Base-by-base conservation (phyloP, 2,113 vertebrate genomes). In the Cyrtonyx montezumae region DNA sequence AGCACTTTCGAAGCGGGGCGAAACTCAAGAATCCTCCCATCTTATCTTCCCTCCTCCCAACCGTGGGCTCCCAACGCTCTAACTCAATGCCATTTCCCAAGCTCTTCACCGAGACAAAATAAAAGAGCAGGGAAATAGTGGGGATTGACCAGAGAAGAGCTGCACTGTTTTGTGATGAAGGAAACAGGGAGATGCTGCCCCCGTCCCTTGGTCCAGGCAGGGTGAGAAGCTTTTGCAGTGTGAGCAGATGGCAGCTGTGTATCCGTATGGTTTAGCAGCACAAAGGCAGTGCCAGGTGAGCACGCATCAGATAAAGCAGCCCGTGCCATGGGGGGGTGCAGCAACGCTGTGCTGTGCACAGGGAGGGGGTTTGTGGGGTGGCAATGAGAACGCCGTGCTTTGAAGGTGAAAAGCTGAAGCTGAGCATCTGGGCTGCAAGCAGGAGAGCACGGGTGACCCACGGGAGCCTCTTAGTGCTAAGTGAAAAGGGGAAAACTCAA, bases 61-160 rank as follows among this genome's bases (percentile, higher is more conserved):
- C 43, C 0, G 0, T 2, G 56, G n/a, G 5, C 56, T 4, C 6
- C 0, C 0, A 18, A 40, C 23, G 48, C 14, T 40, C 48, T 20
- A 26, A 5, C 32, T 5, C 3, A n/a, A 7, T 3, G 56, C 30
- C 4, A 30, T 49, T 88, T 65, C 32, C 66, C 74, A 83, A 18
- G 14, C 36, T 42, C 3, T 11, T 8, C 51, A 5, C 37, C 23
- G 32, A 13, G 30, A 25, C 16, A 32, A 28, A 42, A 15, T 26
- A 21, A 12, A 8, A 56, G 43, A 25, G 56, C 6, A 12, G 55
- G 34, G 32, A 30, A n/a, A 23, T 4, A 9, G 71, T 40, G 5
- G 22, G 43, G 11, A 18, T 9, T 21, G 69, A 21, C 20, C 8
- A 6, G 49, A 37, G 76, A 8, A 58, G 53, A 66, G 26, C 66